Percentiles rank a stretch among this genome's conserved stretches.
phyloP scores from a whole-genome alignment of 2,113 vertebrate species.

The Canis aureus region DNA sequence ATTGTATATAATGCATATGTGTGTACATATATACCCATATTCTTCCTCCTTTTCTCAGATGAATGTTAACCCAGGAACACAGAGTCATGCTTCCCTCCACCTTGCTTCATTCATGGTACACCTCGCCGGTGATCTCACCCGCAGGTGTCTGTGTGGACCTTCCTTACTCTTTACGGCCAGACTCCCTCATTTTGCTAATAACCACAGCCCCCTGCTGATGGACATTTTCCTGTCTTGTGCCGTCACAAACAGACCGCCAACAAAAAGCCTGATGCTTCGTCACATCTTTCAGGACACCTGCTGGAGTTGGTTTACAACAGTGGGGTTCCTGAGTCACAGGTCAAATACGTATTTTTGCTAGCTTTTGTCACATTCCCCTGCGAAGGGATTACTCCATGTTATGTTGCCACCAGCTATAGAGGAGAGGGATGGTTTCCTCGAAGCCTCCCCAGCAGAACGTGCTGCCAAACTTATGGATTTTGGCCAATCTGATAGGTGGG shows the following conservation, averaged over 20 bases:
- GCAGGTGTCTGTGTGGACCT: background rate
- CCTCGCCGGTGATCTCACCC: rapidly evolving
- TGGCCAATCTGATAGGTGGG: slow-evolving; percentile 35
- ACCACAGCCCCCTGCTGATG: background rate
- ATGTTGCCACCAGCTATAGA: background rate
- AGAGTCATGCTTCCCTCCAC: rapidly evolving
- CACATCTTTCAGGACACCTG: background rate
- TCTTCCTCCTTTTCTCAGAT: background rate
- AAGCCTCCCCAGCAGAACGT: background rate
- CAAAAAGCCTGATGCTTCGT: background rate
- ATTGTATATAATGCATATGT: background rate
- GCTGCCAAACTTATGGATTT: background rate
- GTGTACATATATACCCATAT: background rate
- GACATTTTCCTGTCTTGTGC: background rate
- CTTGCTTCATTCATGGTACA: background rate
- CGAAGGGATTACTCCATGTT: background rate
- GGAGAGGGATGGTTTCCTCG: background rate
- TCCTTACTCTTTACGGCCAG: background rate
- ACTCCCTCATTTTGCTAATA: background rate
- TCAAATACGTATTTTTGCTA: background rate
- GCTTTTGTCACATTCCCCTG: background rate
- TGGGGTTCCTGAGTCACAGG: background rate
- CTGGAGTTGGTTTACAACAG: background rate
- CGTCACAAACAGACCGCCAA: background rate
- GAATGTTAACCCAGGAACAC: background rate